These are phyloP conservation scores for Tympanuchus pallidicinctus DNA, from an alignment of 2,113 vertebrate genomes.

Conservation along the genomic window DNA sequence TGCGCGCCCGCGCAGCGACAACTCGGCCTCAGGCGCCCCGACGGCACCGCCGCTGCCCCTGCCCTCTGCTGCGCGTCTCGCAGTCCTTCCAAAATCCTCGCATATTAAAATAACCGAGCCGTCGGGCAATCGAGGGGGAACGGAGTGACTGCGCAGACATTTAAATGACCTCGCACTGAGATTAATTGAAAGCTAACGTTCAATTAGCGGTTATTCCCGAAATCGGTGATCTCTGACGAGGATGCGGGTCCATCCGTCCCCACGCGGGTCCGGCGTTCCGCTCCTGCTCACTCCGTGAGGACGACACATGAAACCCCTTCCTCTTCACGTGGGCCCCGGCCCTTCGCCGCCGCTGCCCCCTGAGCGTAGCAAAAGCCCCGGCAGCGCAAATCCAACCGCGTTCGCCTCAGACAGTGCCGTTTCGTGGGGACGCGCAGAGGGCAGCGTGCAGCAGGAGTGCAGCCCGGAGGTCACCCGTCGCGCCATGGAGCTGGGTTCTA, in stretches of 20 bases:
- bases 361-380: background rate
- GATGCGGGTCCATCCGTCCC: background rate
- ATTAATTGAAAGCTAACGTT: background rate
- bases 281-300: background rate
- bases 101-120: no score
- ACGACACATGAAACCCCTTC: background rate
- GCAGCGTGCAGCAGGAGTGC: background rate
- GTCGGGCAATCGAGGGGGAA: rapidly evolving
- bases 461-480: no score
- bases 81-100: no score
- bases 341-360: no score
- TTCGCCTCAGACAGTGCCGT: background rate
- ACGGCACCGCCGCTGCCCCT: background rate
- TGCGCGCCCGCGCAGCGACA: background rate
- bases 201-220: background rate
- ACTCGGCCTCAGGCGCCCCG: no score
- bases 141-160: rapidly evolving
- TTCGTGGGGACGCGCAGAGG: background rate
- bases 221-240: background rate
- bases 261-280: background rate
- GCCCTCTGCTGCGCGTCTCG: background rate
- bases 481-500: rapidly evolving
- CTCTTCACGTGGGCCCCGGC: background rate
- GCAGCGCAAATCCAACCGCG: background rate
- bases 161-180: background rate